These are phyloP conservation scores for Thamnaconus septentrionalis DNA, from an alignment of 2,113 vertebrate species.

Conservation along the genomic window DNA sequence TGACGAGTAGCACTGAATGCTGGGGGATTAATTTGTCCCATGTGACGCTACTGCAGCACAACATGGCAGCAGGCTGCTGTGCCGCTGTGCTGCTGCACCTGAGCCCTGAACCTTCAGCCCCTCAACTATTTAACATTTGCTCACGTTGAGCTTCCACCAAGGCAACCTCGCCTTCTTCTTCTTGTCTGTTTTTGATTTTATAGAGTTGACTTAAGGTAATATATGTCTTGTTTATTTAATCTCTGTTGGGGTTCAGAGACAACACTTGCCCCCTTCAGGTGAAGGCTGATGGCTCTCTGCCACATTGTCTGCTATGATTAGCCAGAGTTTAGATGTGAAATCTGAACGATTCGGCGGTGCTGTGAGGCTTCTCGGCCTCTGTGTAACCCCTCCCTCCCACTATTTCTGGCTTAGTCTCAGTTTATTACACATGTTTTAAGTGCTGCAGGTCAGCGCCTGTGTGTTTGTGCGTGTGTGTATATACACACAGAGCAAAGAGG, in stretches of 20 bases:
- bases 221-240: background rate
- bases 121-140: constrained; percentile 38
- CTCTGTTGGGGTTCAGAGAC: background rate
- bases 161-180: background rate
- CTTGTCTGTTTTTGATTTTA: background rate
- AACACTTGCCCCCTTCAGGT: too few relatives aligned
- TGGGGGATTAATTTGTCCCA: constrained; percentile 53
- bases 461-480: background rate
- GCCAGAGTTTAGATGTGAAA: too few relatives aligned
- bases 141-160: constrained; percentile 13
- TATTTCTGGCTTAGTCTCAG: background rate
- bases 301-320: constrained; percentile 34
- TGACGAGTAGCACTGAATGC: constrained; percentile 60
- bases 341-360: too few relatives aligned
- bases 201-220: constrained; percentile 2
- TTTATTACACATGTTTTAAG: background rate
- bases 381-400: background rate
- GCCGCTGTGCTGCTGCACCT: constrained; percentile 41
- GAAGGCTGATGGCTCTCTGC: too few relatives aligned
- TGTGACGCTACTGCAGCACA: constrained; percentile 21
- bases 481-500: background rate
- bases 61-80: constrained; percentile 20
- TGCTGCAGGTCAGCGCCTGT: background rate
- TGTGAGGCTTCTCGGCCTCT: too few relatives aligned
- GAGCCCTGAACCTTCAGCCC: constrained; percentile 36